These are phyloP conservation scores for Altica lythri DNA, from an alignment of 2,888 invertebrate species.

Conservation along the genomic window DNA sequence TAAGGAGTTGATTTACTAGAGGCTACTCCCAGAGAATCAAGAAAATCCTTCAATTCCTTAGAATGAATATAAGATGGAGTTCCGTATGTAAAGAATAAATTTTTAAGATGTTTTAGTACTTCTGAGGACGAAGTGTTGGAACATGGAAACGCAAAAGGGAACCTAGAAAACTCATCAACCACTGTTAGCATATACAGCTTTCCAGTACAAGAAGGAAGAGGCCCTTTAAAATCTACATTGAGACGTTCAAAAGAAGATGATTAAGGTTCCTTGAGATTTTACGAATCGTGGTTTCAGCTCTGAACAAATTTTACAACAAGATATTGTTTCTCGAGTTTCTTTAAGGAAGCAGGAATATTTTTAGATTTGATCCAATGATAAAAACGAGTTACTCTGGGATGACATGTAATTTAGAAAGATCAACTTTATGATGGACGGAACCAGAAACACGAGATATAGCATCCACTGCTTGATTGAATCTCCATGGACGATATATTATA, in stretches of 20 bases:
- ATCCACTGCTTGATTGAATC: no score
- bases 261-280: no score
- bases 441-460: no score
- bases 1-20: slow-evolving; percentile 35
- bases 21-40: slow-evolving; percentile 28
- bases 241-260: slow-evolving; percentile 35
- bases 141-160: slow-evolving; percentile 34
- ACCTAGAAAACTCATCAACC: slow-evolving; percentile 24
- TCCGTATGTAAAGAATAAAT: slow-evolving; percentile 26
- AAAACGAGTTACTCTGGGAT: no score
- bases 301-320: no score
- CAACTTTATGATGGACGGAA: no score
- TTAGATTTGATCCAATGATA: no score
- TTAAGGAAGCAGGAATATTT: no score
- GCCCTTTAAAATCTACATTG: slow-evolving; percentile 22
- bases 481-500: no score
- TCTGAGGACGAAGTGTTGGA: slow-evolving; percentile 26
- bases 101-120: slow-evolving; percentile 27
- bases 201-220: slow-evolving; percentile 20
- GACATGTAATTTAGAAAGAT: no score
- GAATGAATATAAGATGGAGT: slow-evolving; percentile 34
- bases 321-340: no score
- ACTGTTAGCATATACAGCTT: slow-evolving; percentile 32
- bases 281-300: no score
- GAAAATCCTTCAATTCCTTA: slow-evolving; percentile 31